A percentile compares a stretch with the other conserved stretches of the same genome.
phyloP scores from a whole-genome alignment of 2,113 vertebrate species.

The Malaclemys terrapin region DNA sequence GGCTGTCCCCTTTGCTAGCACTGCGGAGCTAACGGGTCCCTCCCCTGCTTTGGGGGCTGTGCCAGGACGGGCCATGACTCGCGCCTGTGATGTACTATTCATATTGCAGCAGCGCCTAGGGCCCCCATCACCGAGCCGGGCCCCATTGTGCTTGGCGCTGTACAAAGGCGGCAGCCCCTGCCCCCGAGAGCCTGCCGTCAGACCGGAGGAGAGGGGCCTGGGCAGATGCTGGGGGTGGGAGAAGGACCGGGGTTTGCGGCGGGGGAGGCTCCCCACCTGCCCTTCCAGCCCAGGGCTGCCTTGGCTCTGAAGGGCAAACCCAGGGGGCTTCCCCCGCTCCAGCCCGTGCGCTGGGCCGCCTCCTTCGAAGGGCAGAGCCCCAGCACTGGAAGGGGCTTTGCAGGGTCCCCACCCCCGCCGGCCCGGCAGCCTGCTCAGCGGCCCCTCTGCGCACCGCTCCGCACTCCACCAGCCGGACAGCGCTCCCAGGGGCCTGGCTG shows the following conservation, averaged over 20 bases:
- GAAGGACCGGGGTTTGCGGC: not conserved
- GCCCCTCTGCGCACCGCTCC: not conserved
- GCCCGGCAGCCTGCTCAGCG: not conserved
- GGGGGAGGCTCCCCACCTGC: too few relatives aligned
- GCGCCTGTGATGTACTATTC: not conserved
- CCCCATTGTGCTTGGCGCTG: not conserved
- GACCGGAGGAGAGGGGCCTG: not conserved
- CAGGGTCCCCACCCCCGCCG: slow-evolving; percentile 6
- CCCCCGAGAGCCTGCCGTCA: not conserved
- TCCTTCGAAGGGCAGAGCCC: slow-evolving; percentile 28
- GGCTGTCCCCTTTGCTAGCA: not conserved
- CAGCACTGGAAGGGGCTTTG: slow-evolving; percentile 1
- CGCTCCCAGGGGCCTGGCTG: too few relatives aligned
- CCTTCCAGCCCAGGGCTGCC: not conserved
- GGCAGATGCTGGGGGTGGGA: not conserved
- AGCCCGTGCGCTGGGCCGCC: not conserved
- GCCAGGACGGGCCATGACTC: too few relatives aligned
- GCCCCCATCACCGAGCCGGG: not conserved
- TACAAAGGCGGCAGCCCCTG: not conserved
- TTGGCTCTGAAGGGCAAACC: not conserved
- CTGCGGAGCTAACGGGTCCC: not conserved
- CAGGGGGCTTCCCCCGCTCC: not conserved
- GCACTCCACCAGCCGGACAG: too few relatives aligned
- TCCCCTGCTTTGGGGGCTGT: not conserved
- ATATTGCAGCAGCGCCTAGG: not conserved